These are phyloP conservation scores for Pachymerium ferrugineum DNA, from an alignment of 2,888 invertebrate genomes.

Conservation along the genomic window DNA sequence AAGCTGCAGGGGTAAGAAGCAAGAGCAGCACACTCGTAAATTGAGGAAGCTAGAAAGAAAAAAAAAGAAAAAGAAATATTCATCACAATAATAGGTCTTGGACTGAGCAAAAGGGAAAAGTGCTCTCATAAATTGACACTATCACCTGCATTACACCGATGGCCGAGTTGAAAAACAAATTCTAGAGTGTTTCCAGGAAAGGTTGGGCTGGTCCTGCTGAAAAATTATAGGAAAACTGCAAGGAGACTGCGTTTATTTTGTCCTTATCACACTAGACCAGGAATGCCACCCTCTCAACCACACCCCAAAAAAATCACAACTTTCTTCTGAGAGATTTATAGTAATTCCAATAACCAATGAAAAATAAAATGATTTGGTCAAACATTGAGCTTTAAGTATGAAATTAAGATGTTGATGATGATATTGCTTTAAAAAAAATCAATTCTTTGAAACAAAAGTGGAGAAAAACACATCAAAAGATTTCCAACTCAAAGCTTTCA, in stretches of 20 bases:
- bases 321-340: background rate
- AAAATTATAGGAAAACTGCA: slow-evolving; percentile 16
- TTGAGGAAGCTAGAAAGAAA: background rate
- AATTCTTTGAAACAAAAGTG: no score
- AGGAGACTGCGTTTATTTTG: slow-evolving; percentile 4
- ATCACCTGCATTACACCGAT: slow-evolving; percentile 14
- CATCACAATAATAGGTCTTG: slow-evolving; percentile 1
- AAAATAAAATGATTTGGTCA: background rate
- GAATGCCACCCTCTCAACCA: background rate
- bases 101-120: slow-evolving; percentile 4
- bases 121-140: slow-evolving; percentile 12
- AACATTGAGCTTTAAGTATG: no score
- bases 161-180: slow-evolving; percentile 15
- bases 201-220: background rate
- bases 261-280: background rate
- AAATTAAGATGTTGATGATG: no score
- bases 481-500: no score
- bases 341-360: background rate
- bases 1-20: background rate
- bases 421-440: no score
- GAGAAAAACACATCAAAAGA: no score
- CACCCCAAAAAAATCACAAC: slow-evolving; percentile 1
- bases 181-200: background rate
- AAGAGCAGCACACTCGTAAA: background rate
- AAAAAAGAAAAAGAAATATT: background rate